Evolutionary conservation across 1,140 invertebrate species (phyloP).

Genomic region (Thrips palmi): DNA sequence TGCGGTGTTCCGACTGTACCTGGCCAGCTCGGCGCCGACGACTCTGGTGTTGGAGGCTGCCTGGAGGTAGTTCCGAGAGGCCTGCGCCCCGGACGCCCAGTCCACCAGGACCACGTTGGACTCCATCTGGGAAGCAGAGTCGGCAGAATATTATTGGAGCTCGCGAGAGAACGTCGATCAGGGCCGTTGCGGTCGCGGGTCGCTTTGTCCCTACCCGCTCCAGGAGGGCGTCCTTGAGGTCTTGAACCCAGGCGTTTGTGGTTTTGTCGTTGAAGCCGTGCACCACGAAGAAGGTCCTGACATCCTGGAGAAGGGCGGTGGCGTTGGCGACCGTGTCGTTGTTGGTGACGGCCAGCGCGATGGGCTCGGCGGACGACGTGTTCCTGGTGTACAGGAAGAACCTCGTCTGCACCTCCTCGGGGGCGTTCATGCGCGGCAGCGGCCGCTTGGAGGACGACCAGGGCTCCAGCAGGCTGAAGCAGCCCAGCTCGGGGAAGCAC

Average conservation of each 20-base stretch:
- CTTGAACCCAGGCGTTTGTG: no score
- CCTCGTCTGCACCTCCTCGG: conserved; percentile 14
- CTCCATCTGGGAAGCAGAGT: conserved; percentile 17
- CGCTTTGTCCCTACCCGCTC: background rate
- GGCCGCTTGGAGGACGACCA: conserved; percentile 17
- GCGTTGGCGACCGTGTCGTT: no score
- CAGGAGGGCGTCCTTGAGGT: background rate
- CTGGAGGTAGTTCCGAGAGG: conserved; percentile 21
- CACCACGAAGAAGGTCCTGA: background rate
- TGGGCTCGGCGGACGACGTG: background rate
- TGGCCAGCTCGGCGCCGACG: conserved; percentile 23
- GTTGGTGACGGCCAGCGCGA: background rate
- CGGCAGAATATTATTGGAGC: background rate
- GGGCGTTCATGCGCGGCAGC: conserved; percentile 16
- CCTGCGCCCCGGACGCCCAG: conserved; percentile 21
- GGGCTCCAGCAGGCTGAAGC: conserved; percentile 16
- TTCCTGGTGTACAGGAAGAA: conserved; percentile 17
- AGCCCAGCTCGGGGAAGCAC: conserved; percentile 19
- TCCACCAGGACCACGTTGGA: conserved; percentile 23
- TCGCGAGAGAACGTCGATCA: background rate
- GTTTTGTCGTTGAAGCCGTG: background rate
- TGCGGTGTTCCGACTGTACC: no score
- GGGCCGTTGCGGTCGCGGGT: background rate
- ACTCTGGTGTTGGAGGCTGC: conserved; percentile 23
- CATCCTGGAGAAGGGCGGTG: conserved; percentile 1